These are phyloP conservation scores for Cervus canadensis DNA, from an alignment of 2,113 vertebrate genomes.

Conservation along the genomic window DNA sequence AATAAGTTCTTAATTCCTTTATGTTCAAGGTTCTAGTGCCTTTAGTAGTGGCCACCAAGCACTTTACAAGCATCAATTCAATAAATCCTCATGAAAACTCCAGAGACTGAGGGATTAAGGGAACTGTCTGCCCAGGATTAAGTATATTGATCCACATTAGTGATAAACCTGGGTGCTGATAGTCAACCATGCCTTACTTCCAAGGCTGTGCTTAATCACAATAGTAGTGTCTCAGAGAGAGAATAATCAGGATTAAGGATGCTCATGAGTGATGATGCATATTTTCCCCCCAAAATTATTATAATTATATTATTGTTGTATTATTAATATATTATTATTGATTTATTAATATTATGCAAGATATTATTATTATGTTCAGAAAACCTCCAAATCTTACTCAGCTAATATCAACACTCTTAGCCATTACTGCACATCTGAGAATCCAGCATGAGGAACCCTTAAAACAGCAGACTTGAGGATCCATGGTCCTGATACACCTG, in stretches of 20 bases:
- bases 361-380: background rate
- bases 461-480: background rate
- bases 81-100: background rate
- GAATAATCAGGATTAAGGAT: background rate
- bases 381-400: background rate
- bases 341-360: no score
- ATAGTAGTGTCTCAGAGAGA: background rate
- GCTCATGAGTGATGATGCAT: background rate
- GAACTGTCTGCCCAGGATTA: background rate
- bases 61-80: background rate
- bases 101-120: background rate
- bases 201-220: background rate
- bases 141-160: background rate
- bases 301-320: no score
- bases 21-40: background rate
- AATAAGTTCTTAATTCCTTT: background rate
- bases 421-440: background rate
- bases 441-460: background rate
- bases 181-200: background rate
- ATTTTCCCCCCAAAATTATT: no score
- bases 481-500: background rate
- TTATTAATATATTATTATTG: no score
- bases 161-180: background rate
- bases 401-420: background rate
- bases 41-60: background rate